Base-by-base conservation (phyloP, 92 coral and sea anemone species). In the Heliopora coerulea region DNA sequence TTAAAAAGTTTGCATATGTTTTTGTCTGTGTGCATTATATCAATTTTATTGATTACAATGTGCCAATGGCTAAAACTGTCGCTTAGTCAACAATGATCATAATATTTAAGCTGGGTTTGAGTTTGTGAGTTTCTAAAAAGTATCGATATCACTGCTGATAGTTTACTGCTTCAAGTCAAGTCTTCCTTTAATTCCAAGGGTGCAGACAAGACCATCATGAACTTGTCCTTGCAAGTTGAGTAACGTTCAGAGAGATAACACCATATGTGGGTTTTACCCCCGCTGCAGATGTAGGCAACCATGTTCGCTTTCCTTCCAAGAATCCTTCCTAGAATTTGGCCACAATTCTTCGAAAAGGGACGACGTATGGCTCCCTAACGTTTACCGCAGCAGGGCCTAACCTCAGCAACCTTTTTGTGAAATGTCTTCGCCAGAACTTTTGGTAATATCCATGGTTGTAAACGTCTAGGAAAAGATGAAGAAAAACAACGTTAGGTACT, bases 381-480 rank as follows among this genome's bases (percentile, higher is more conserved):
- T 62, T 25, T 11, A 52, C 77, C 73, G 85, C 98, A 89, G 96
- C 90, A 93, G 98, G 98, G 95, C 28, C 63, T 93, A 93, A 93
- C 98, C 98, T 93, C 98, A 93, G 98, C 98, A 93, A 11, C 98
- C 98, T 21, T 85, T 49, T 8, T 90, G 81, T 2, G 86, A 58
- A 30, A 84, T 86, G 72, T 84, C 88, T 17, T 32, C 76, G 29
- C 98, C 98, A 14, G 98, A 93, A 17, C 95, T 32, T 78, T 93
- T 93, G 44, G 96, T 90, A 8, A 84, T 57, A 26, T 60, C 84
- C 66, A 93, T 78, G 12, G 91, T 84, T 52, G 98, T 93, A 75
- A 89, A 93, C 28, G 74, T 60, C 98, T 93, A 75, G 27, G 46
- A 63, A 54, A 78, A 79, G 40, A 63, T 2, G 14, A 46, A n/a